These are phyloP conservation scores for Matsumurasca onukii DNA, from an alignment of 1,140 invertebrate genomes.

Conservation along the genomic window DNA sequence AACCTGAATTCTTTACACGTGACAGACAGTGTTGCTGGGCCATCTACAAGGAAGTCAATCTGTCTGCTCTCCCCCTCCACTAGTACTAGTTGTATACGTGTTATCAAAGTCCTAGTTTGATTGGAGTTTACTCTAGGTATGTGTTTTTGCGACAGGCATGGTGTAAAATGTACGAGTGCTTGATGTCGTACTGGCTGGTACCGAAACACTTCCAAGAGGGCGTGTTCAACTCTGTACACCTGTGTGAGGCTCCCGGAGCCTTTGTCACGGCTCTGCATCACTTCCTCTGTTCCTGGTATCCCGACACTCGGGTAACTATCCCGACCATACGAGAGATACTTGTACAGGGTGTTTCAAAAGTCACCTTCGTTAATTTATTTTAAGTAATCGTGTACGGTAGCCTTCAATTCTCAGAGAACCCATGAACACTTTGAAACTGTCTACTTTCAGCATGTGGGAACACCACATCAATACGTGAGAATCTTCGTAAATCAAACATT, in stretches of 20 bases:
- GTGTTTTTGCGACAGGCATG: conserved; percentile 63
- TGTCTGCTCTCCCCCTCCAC: not conserved
- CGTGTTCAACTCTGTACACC: conserved; percentile 71
- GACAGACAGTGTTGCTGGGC: not conserved
- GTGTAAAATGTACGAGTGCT: conserved; percentile 89
- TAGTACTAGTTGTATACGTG: not conserved
- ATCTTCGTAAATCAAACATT: too few species aligned
- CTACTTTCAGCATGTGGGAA: too few species aligned
- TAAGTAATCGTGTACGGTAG: too few species aligned
- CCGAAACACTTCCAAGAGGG: conserved; percentile 49
- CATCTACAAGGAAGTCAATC: conserved; percentile 14
- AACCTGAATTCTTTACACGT: not conserved
- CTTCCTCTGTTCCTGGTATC: conserved; percentile 63
- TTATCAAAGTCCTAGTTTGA: not conserved
- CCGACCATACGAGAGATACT: too few species aligned
- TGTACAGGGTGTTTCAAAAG: too few species aligned
- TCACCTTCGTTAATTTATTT: too few species aligned
- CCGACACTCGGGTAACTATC: conserved; percentile 57
- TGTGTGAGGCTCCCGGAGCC: conserved; percentile 94
- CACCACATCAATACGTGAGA: too few species aligned
- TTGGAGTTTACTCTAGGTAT: not conserved
- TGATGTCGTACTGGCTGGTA: conserved; percentile 65
- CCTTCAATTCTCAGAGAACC: too few species aligned
- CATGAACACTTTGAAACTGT: too few species aligned
- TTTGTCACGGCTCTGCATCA: conserved; percentile 90